Conservation (phyloP, 2,797 vertebrate genomes). For the Acanthurus tractus region DNA sequence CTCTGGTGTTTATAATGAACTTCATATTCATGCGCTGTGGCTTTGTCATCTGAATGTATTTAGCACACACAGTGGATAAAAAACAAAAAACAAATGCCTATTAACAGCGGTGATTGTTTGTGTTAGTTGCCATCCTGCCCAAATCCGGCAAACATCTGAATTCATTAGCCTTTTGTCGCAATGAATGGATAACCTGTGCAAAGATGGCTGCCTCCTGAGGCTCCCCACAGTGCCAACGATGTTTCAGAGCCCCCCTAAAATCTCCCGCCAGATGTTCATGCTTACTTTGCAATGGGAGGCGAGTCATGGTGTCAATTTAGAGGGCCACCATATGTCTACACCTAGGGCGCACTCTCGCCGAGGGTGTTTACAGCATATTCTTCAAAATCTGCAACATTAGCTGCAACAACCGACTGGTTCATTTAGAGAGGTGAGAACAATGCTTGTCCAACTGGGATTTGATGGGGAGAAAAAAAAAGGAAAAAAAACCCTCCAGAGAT, state of each 20-base stretch:
- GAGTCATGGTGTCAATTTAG: conserved; percentile 25
- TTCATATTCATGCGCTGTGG: neutral
- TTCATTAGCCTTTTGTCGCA: conserved; percentile 9
- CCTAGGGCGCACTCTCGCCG: conserved; percentile 15
- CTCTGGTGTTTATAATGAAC: conserved; percentile 29
- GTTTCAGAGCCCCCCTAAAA: conserved; percentile 24
- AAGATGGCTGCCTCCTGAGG: conserved; percentile 39
- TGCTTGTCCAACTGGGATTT: neutral
- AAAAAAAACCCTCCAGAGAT: neutral
- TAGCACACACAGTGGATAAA: neutral
- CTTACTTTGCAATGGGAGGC: conserved; percentile 11
- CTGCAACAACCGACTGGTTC: neutral
- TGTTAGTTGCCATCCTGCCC: neutral
- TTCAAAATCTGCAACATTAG: conserved; percentile 1
- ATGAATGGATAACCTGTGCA: conserved; percentile 38
- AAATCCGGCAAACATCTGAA: conserved; percentile 26
- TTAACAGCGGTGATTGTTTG: conserved; percentile 19
- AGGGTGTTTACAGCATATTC: neutral
- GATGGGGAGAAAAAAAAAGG: neutral
- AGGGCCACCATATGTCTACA: conserved; percentile 38
- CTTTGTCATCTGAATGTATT: conserved; percentile 23
- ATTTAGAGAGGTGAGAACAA: conserved; percentile 10
- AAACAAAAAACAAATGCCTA: conserved; percentile 9
- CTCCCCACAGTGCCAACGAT: conserved; percentile 28
- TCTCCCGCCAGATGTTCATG: conserved; percentile 39